Evolutionary conservation across 2,113 vertebrate species (phyloP).

Genomic region (Cygnus buccinator): DNA sequence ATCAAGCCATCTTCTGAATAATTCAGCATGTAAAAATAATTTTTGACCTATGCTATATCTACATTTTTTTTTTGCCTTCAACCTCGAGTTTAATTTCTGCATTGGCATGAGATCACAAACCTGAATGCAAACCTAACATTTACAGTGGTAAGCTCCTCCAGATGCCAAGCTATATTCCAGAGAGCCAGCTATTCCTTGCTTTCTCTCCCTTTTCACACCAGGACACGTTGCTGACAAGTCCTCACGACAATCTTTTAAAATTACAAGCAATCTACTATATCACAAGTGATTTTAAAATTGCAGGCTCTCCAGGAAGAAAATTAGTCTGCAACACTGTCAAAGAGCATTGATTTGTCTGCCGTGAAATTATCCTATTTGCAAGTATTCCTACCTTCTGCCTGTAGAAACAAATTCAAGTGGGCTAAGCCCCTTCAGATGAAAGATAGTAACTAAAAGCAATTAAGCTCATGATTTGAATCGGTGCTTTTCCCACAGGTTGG

Average conservation of each 20-base stretch:
- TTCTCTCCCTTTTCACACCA: background rate
- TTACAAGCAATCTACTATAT: background rate
- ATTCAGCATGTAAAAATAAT: fast-evolving
- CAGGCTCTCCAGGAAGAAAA: background rate
- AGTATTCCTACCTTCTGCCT: background rate
- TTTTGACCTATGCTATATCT: fast-evolving
- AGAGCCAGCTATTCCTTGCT: background rate
- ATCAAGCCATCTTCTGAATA: background rate
- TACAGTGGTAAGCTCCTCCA: background rate
- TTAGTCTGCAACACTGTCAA: background rate
- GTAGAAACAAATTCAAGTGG: background rate
- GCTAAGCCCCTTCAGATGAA: background rate
- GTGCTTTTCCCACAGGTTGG: background rate
- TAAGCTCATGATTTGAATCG: background rate
- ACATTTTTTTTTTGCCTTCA: fast-evolving
- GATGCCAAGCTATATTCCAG: background rate
- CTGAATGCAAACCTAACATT: background rate
- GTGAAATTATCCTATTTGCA: background rate
- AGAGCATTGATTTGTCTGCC: background rate
- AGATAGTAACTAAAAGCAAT: background rate
- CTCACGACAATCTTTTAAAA: background rate
- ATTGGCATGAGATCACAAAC: fast-evolving
- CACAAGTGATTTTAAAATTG: background rate
- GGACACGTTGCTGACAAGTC: background rate
- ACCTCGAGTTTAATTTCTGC: background rate